Conservation (phyloP, 2,797 vertebrate genomes). For the Aselliscus stoliczkanus region DNA sequence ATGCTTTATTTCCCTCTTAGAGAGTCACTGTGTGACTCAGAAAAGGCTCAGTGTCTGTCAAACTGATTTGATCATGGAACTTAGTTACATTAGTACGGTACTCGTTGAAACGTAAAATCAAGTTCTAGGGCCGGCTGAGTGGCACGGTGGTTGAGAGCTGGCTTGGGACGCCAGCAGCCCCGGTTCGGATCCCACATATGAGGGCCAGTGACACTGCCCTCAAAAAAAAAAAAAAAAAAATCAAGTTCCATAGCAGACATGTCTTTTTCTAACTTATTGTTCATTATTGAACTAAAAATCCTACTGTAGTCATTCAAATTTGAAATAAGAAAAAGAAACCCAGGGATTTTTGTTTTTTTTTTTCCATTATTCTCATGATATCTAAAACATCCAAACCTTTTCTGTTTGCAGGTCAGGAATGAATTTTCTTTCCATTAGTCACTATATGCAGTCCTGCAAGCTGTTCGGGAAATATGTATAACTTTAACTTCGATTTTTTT, state of each 20-base stretch:
- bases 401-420: not conserved
- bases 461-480: not conserved
- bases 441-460: not conserved
- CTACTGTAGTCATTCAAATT: not conserved
- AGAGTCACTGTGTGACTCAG: not conserved
- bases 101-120: slow-evolving; percentile 2
- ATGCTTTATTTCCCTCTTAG: not conserved
- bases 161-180: too few species aligned
- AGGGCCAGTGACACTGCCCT: too few species aligned
- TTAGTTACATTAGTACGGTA: not conserved
- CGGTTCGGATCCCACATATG: too few species aligned
- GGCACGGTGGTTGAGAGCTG: too few species aligned
- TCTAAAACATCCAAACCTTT: not conserved
- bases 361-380: not conserved
- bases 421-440: not conserved
- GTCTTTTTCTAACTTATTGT: not conserved
- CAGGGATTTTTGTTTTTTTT: accelerated
- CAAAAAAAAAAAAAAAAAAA: too few species aligned
- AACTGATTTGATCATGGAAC: not conserved
- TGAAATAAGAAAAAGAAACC: not conserved
- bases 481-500: not conserved
- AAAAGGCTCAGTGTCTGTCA: not conserved
- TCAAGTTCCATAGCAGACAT: not conserved
- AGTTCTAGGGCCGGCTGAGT: too few species aligned
- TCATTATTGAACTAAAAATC: not conserved